phyloP scores from a whole-genome alignment of 2,797 vertebrate genomes.

The Sus cebifrons region DNA sequence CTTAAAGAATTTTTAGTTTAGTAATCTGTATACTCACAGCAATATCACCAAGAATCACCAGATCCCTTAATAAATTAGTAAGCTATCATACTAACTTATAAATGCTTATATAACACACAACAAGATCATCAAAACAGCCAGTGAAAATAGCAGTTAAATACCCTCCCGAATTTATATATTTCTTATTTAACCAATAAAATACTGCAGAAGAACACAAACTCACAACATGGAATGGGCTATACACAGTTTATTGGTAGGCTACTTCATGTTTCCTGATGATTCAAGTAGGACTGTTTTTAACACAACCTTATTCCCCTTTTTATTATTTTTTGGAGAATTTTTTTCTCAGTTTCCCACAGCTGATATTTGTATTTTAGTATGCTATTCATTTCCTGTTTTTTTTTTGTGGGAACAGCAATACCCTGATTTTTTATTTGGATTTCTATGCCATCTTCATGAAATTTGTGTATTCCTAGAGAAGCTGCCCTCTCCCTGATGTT shows the following conservation, averaged over 20 bases:
- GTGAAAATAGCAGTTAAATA: neutral
- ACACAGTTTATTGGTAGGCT: neutral
- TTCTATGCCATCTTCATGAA: neutral
- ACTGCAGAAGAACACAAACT: neutral
- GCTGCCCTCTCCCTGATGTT: neutral
- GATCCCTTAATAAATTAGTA: neutral
- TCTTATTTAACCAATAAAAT: neutral
- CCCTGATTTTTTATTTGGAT: neutral
- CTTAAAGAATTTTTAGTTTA: neutral
- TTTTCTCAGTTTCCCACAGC: neutral
- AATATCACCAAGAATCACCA: slow-evolving; percentile 8
- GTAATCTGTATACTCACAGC: neutral
- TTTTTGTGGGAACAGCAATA: neutral
- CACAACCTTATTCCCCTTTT: neutral
- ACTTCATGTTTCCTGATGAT: neutral
- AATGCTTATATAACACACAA: neutral
- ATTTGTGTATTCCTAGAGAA: neutral
- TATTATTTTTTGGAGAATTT: neutral
- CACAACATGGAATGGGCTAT: neutral
- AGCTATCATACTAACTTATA: neutral
- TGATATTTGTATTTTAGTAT: neutral
- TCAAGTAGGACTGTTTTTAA: neutral
- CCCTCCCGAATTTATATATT: neutral
- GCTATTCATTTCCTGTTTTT: neutral
- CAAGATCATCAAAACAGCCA: neutral